Conservation (phyloP, 2,113 vertebrate genomes). For the Chaetodon trifascialis region DNA sequence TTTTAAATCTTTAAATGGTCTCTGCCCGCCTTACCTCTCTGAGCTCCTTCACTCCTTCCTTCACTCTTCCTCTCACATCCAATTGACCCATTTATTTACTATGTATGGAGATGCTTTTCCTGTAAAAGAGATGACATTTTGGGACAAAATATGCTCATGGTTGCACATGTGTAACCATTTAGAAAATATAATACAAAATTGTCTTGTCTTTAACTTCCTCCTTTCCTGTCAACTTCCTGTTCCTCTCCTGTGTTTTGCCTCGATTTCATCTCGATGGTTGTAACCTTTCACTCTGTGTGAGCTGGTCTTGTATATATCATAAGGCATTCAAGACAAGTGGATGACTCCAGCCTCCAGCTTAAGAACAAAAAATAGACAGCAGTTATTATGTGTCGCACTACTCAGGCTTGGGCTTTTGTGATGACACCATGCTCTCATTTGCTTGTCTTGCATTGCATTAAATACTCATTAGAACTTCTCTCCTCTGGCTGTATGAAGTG, state of each 20-base stretch:
- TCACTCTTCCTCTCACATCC: not conserved
- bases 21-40: too few relatives aligned
- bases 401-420: conserved; percentile 18
- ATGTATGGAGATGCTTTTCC: conserved; percentile 30
- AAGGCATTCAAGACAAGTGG: not conserved
- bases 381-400: not conserved
- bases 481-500: conserved; percentile 14
- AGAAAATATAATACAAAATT: conserved; percentile 29
- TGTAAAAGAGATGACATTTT: conserved; percentile 15
- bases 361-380: not conserved
- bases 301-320: conserved; percentile 9
- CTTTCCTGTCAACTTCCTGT: conserved; percentile 28
- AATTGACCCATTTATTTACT: conserved; percentile 10
- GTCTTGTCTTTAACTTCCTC: conserved; percentile 4
- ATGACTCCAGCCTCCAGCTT: not conserved
- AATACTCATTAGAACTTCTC: conserved; percentile 11
- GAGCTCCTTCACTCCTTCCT: not conserved
- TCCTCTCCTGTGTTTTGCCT: conserved; percentile 34
- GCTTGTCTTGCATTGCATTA: not conserved
- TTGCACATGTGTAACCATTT: conserved; percentile 47
- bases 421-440: not conserved
- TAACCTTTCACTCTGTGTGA: not conserved
- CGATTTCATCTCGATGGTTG: conserved; percentile 24
- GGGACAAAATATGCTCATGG: conserved; percentile 10
- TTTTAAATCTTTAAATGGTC: too few relatives aligned